Evolutionary conservation across 2,888 invertebrate species (phyloP).

Genomic region (Notodonta dromedarius): DNA sequence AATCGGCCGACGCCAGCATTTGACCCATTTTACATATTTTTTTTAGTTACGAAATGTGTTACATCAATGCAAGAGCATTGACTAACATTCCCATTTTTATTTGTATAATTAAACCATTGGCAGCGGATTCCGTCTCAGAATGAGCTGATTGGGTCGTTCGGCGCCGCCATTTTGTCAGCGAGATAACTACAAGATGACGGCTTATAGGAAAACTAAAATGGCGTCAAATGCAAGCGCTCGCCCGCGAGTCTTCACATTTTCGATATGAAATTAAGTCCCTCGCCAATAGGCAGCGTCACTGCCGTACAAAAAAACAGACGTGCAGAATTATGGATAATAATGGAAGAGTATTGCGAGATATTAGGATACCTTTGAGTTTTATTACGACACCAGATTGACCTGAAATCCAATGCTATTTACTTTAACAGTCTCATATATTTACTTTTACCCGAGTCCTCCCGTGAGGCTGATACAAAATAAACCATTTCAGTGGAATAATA

Average conservation of each 20-base stretch:
- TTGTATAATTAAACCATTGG: slow-evolving; percentile 58
- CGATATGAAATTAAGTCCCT: slow-evolving; percentile 57
- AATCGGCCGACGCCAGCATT: slow-evolving; percentile 47
- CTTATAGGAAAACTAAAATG: slow-evolving; percentile 47
- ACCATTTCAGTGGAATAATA: too few species aligned
- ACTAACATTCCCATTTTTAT: slow-evolving; percentile 69
- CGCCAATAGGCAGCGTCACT: slow-evolving; percentile 42
- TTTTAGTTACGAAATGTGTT: slow-evolving; percentile 65
- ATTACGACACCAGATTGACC: neutral
- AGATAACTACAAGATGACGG: slow-evolving; percentile 55
- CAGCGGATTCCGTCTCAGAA: slow-evolving; percentile 69
- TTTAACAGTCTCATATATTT: neutral
- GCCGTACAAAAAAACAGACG: slow-evolving; percentile 33
- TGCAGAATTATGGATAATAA: slow-evolving; percentile 38
- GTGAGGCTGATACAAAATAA: neutral
- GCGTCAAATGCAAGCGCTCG: slow-evolving; percentile 56
- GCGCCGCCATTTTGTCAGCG: slow-evolving; percentile 58
- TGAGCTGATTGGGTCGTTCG: slow-evolving; percentile 75
- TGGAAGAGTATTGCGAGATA: slow-evolving; percentile 66
- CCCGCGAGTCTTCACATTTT: slow-evolving; percentile 28
- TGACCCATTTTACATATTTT: slow-evolving; percentile 46
- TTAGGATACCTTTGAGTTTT: slow-evolving; percentile 50
- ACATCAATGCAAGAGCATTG: slow-evolving; percentile 70
- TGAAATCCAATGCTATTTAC: neutral
- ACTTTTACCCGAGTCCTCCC: neutral